Conservation (phyloP, 2,888 invertebrate genomes). For the Ischnura elegans region DNA sequence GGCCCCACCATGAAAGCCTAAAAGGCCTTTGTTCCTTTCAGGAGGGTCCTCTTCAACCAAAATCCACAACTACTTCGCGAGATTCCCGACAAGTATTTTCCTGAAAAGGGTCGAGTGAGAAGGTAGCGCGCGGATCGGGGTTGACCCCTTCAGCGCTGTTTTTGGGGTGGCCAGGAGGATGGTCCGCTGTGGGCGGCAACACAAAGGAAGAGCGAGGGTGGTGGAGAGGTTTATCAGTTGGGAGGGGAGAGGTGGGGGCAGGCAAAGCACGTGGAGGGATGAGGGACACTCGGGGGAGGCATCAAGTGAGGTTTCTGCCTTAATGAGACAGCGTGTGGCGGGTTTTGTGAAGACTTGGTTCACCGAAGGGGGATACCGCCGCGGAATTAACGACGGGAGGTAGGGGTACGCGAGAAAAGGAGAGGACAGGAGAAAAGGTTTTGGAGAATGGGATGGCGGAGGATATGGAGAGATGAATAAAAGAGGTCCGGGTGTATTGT, state of each 20-base stretch:
- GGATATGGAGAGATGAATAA: background rate
- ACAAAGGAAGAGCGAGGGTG: background rate
- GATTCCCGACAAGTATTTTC: background rate
- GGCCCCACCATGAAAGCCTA: background rate
- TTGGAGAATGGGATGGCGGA: background rate
- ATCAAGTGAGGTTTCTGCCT: slow-evolving; percentile 55
- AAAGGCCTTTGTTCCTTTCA: background rate
- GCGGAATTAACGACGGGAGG: slow-evolving; percentile 20
- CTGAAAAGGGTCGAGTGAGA: background rate
- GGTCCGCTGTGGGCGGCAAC: no score
- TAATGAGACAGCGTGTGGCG: slow-evolving; percentile 40
- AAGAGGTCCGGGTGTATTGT: background rate
- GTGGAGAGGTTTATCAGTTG: background rate
- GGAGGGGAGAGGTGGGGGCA: background rate
- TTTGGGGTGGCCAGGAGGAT: background rate
- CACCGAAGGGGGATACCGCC: slow-evolving; percentile 11
- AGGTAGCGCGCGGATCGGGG: no score
- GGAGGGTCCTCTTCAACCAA: background rate
- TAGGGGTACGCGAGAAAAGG: slow-evolving; percentile 34
- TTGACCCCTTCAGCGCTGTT: background rate
- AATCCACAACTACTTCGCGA: background rate
- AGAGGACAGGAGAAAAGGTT: background rate
- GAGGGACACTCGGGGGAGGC: background rate
- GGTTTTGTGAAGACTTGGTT: slow-evolving; percentile 35
- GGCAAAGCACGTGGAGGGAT: background rate